Percentiles rank a stretch among this genome's conserved stretches.
Evolutionary conservation across 2,797 vertebrate species (phyloP).

Genomic region (Synanceia verrucosa): DNA sequence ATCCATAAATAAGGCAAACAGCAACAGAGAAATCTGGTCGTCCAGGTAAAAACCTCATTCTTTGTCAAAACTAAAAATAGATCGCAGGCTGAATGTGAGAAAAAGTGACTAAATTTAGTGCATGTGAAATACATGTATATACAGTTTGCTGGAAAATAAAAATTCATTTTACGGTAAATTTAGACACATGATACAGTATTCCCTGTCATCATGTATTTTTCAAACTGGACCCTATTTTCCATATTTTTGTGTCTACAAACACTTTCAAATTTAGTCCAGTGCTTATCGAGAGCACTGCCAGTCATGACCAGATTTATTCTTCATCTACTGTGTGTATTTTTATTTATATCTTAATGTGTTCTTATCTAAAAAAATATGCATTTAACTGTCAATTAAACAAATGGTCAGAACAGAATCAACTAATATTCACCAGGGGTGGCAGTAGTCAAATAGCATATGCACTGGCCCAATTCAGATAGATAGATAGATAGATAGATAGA

Average conservation of each 20-base stretch:
- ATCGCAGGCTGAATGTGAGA: not conserved
- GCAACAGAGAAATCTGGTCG: not conserved
- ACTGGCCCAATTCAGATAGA: slow-evolving; percentile 2
- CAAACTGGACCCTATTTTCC: not conserved
- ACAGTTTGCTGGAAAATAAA: not conserved
- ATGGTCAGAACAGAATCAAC: slow-evolving; percentile 20
- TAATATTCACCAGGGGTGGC: not conserved
- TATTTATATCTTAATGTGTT: not conserved
- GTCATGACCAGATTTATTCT: slow-evolving; percentile 2
- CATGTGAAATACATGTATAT: not conserved
- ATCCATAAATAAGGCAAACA: not conserved
- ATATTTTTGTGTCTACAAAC: not conserved
- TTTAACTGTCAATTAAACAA: slow-evolving; percentile 18
- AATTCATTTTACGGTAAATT: not conserved
- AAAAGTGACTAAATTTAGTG: not conserved
- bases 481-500: no score
- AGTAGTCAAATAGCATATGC: not conserved
- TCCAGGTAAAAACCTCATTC: not conserved
- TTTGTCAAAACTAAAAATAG: not conserved
- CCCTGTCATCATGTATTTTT: not conserved
- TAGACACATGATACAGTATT: no score
- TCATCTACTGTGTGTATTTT: not conserved
- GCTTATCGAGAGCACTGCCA: not conserved
- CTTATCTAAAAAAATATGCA: slow-evolving; percentile 1
- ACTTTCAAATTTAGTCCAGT: not conserved